Base-by-base conservation (phyloP, 2,888 invertebrate genomes). In the Vanessa cardui region DNA sequence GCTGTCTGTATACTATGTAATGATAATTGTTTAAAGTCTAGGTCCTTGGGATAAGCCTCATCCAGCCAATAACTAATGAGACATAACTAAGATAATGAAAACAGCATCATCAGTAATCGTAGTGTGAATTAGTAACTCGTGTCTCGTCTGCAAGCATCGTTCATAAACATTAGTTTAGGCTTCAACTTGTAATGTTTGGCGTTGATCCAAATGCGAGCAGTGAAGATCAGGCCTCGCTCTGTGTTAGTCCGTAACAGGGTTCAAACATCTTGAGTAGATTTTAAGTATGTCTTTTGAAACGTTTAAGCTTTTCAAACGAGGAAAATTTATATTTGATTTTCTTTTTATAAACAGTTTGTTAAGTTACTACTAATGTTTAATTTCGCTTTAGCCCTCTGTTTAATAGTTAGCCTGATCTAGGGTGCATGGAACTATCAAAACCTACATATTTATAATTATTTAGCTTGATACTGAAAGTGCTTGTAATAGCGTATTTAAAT, bases 101-200 rank as follows among this genome's bases (percentile, higher is more conserved):
- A 18, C 33, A 66, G 47, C 56, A 45, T 44, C 26, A 21, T 64
- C 31, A 52, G 21, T 45, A 56, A 66, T 66, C 60, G 26, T 26
- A 49, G 61, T 54, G 66, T 46, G 47, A 66, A 66, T 66, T 56
- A 61, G 54, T 46, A 26, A 52, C 46, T 60, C 39, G 65, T 54
- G 60, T 33, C 61, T 60, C 65, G 59, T 65, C 46, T 66, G 65
- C 33, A 61, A 54, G 33, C 54, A 20, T 46, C 66, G 45, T 50
- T 54, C 69, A 63, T 69, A 66, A 63, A 63, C 63, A 59, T 59
- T 60, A 52, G 59, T 59, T 59, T 62, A 63, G 62, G 59, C 59
- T 66, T 54, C 39, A 60, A 69, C 59, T 62, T 59, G 62, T 52
- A 46, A 65, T 39, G 33, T 52, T 62, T 69, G 66, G 69, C 69